Base-by-base conservation (phyloP, 2,113 vertebrate species). In the Morphnarchus princeps region DNA sequence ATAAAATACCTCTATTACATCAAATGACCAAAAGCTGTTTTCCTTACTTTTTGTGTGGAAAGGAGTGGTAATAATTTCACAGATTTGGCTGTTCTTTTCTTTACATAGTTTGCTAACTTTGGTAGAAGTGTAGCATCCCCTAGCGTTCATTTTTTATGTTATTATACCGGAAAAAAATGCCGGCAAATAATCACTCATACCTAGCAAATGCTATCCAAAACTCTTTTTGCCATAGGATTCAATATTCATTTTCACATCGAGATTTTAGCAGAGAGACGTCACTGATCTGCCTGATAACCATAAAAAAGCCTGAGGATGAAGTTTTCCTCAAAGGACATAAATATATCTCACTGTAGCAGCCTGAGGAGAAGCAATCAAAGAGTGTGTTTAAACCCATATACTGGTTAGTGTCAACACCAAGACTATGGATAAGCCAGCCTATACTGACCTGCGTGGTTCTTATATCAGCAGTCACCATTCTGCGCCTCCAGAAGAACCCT, bases 71-170 rank as follows among this genome's bases (percentile, higher is more conserved):
- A 4, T 13, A 32, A 81, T n/a, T 16, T 18, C 55, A 43, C 36
- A 22, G 62, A 36, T 10, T 14, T 6, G 42, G 22, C 7, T 1
- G 4, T 1, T 7, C 54, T 42, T 13, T 10, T 2, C 11, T 13
- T 7, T 1, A 0, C 29, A 5, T 11, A 34, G 28, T 19, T 2
- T 0, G 0, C 16, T n/a, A 81, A 55, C 16, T 81, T 89, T 32
- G 52, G 86, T 61, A 54, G 96, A 80, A 32, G 43, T 18, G 59
- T 17, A 81, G 93, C 95, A 83, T 55, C 96, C 97, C 58, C 95
- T 93, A 92, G 95, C 4, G 95, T 77, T 94, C 79, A 31, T 7
- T 34, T 45, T 1, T 1, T 12, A 1, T 0, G 7, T 69, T 52
- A n/a, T 59, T 25, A 61, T 77, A 43, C 7, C 2, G 5, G 15